Base-by-base conservation (phyloP, 2,113 vertebrate species). In the Aegithalos caudatus region DNA sequence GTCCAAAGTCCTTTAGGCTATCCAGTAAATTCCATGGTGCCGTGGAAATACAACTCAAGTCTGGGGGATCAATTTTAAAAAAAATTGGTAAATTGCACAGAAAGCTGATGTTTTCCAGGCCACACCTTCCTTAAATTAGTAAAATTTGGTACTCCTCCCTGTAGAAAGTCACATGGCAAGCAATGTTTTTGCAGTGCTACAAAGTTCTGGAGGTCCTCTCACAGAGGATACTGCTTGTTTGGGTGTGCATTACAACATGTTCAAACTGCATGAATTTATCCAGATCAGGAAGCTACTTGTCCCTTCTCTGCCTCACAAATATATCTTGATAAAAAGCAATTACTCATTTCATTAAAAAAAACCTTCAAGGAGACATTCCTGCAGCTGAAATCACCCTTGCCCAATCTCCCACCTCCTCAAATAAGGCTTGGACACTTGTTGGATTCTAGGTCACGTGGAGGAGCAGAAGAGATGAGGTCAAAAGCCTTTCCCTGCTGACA, bases 391-490 rank as follows among this genome's bases (percentile, higher is more conserved):
- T 35, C 37, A 45, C 21, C 28, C 35, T 61, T 48, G 48, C 19
- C 48, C 44, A 7, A 20, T 44, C 37, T 56, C 40, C 44, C 19
- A 64, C 18, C 35, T 77, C 40, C 66, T 62, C 45, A 88, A 31
- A 73, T 64, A 80, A 29, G 29, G 15, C 38, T 62, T 7, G 1
- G 83, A 51, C 31, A 22, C 12, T 40, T 29, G 11, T 22, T 50
- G 69, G 47, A 19, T 28, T 44, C 17, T 11, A n/a, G 54, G 42
- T 50, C 42, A 44, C 4, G 1, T 0, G 25, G 6, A 69, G 12
- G 28, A 85, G 78, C 6, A 76, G 42, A 42, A 67, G 50, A 58
- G 65, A 47, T 17, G 7, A 38, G 71, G 47, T 25, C 35, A 31
- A 27, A 77, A 81, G 13, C 13, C 21, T 71, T 81, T 58, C 82